Evolutionary conservation across 2,113 vertebrate genomes (phyloP), one percentile per base, ranked within the genome.

Genomic region (Asarcornis scutulata): DNA sequence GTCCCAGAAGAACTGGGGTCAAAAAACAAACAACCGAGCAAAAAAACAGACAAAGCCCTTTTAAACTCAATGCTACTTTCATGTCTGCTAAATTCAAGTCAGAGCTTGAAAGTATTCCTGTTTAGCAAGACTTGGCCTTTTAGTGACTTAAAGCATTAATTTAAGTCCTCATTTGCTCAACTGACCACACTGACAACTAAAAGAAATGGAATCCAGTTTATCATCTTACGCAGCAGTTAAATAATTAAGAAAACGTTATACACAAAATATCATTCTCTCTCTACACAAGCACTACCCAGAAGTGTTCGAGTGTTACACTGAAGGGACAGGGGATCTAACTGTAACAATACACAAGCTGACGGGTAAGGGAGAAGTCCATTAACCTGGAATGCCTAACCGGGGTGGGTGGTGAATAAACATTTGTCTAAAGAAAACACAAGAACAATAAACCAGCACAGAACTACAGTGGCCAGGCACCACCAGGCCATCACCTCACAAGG

Each of bases 21-120:
- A 74, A 46, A n/a, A 84, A 64, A 29, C 46, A 48, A 22, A 21
- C 46, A 48, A 11, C 17, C 20, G 17, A 88, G 63, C 20, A 42
- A 23, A 67, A 36, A 40, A 53, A 1, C 8, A 59, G 77, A 36
- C 25, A 64, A 64, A 64, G 38, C 46, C 46, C 77, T 92, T 84
- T 34, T 8, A 58, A 92, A 55, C 12, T 75, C 73, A 83, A 60
- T 42, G 44, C 25, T 63, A 44, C 50, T 63, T 88, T 52, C 8
- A 46, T 7, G 10, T 62, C 59, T 32, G 13, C 58, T 84, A 55
- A 86, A 79, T 66, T 93, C 74, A 92, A 84, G 66, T 79, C 86
- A 79, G 67, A 94, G 27, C 71, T 88, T 89, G 87, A 89, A 91
- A 89, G 66, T 58, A 85, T 74, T 71, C 71, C 71, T 89, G 72